phyloP scores from a whole-genome alignment of 2,888 invertebrate genomes.

The Ceratothoa steindachneri region DNA sequence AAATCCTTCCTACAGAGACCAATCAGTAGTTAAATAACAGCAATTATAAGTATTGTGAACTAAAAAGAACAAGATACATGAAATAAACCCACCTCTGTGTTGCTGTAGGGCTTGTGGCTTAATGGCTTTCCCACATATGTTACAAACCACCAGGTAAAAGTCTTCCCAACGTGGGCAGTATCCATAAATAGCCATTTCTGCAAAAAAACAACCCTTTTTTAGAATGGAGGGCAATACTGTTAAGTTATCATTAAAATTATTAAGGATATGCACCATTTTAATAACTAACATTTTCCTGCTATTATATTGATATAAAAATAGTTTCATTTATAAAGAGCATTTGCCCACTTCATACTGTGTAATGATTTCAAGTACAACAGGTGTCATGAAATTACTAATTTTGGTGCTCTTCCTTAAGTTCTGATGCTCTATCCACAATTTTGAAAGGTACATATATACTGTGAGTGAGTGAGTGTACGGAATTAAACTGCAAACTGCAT shows the following conservation, averaged over 20 bases:
- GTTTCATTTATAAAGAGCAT: neutral
- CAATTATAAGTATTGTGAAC: too few relatives aligned
- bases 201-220: conserved; percentile 49
- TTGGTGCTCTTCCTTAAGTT: too few relatives aligned
- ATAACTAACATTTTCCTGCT: neutral
- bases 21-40: too few relatives aligned
- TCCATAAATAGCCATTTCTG: conserved; percentile 71
- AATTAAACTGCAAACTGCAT: too few relatives aligned
- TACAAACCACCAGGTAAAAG: conserved; percentile 72
- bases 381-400: too few relatives aligned
- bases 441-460: too few relatives aligned
- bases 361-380: too few relatives aligned
- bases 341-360: too few relatives aligned
- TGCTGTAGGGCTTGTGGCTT: conserved; percentile 72
- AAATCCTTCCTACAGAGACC: too few relatives aligned
- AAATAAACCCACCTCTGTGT: conserved; percentile 60
- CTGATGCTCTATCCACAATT: too few relatives aligned
- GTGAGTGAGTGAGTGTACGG: too few relatives aligned
- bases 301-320: neutral
- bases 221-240: neutral
- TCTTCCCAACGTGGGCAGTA: conserved; percentile 72
- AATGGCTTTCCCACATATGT: conserved; percentile 69
- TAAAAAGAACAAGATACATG: neutral
- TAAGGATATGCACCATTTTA: neutral
- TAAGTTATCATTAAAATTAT: neutral